Evolutionary conservation across 2,113 vertebrate genomes (phyloP).

Genomic region (Anhinga anhinga): DNA sequence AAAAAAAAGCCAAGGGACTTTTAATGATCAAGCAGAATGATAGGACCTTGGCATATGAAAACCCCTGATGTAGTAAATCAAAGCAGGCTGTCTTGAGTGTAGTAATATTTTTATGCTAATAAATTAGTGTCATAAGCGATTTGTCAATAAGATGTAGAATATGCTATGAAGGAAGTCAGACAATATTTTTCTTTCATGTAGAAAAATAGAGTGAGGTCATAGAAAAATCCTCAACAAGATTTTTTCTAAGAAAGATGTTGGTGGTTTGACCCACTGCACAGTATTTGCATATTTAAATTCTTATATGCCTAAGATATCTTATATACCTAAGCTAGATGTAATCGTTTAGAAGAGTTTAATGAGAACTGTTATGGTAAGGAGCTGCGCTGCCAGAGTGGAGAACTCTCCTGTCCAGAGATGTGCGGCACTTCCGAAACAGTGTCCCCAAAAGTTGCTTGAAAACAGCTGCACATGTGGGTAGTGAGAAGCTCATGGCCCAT

Average conservation of each 20-base stretch:
- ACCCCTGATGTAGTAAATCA: conserved; percentile 43
- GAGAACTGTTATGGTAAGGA: background rate
- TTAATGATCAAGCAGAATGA: conserved; percentile 42
- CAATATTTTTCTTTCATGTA: conserved; percentile 41
- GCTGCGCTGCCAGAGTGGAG: rapidly evolving
- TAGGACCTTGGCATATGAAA: conserved; percentile 51
- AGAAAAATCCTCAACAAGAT: background rate
- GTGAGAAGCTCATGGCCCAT: background rate
- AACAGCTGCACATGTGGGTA: background rate
- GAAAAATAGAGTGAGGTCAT: conserved; percentile 44
- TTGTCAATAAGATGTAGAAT: conserved; percentile 57
- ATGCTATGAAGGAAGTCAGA: conserved; percentile 47
- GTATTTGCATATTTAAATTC: background rate
- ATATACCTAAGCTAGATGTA: background rate
- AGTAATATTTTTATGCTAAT: conserved; percentile 58
- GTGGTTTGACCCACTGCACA: background rate
- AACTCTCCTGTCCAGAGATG: background rate
- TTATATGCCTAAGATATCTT: background rate
- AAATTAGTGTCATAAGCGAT: conserved; percentile 63
- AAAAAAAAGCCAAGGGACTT: background rate
- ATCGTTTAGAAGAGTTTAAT: background rate
- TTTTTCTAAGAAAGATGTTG: background rate
- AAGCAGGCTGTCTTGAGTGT: conserved; percentile 30
- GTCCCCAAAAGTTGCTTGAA: background rate
- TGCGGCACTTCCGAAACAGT: background rate